Conservation (phyloP, 2,888 invertebrate genomes). For the Myopa tessellatipennis region DNA sequence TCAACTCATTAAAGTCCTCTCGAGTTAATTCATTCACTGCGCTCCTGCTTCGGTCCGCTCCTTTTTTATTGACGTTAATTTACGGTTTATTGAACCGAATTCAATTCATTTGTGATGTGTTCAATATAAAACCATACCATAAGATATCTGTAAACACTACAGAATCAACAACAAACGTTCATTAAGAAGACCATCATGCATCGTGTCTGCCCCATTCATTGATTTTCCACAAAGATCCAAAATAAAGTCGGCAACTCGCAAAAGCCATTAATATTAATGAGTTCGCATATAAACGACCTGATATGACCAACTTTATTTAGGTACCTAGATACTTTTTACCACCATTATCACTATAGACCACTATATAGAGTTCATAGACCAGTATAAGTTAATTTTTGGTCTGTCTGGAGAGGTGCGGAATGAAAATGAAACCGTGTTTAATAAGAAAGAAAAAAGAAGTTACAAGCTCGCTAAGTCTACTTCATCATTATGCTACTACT, state of each 20-base stretch:
- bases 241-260: not conserved
- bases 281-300: not conserved
- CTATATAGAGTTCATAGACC: no score
- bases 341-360: no score
- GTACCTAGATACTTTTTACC: not conserved
- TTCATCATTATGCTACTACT: not conserved
- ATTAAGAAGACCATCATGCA: not conserved
- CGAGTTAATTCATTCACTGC: no score
- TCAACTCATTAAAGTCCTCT: no score
- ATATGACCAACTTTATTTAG: not conserved
- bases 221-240: not conserved
- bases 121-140: no score
- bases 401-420: no score
- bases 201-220: not conserved
- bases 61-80: not conserved
- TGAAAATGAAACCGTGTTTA: no score
- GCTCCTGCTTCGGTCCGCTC: no score
- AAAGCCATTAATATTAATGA: not conserved
- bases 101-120: not conserved
- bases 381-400: no score
- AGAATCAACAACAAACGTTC: not conserved
- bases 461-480: no score
- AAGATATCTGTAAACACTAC: not conserved
- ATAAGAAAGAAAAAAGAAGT: no score
- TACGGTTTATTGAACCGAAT: slow-evolving; percentile 11